These are phyloP conservation scores for Sesamia nonagrioides DNA, from an alignment of 1,140 invertebrate genomes.

Conservation along the genomic window DNA sequence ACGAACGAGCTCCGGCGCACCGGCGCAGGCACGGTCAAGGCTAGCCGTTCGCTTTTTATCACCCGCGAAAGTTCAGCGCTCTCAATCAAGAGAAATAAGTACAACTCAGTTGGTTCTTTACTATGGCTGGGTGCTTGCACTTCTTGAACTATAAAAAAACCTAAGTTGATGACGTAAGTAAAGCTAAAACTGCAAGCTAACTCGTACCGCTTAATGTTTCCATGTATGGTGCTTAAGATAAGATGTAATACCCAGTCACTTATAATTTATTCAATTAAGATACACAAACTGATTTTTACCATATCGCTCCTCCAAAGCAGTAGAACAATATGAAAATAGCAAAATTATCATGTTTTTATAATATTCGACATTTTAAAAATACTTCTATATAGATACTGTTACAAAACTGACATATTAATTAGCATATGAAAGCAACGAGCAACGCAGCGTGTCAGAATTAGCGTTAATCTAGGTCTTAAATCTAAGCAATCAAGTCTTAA, in stretches of 20 bases:
- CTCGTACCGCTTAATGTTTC: too few species aligned
- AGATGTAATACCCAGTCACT: too few species aligned
- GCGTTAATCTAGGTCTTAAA: slow-evolving; percentile 35
- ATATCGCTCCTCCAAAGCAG: background rate
- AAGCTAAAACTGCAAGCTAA: background rate
- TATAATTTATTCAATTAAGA: background rate
- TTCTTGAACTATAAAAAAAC: background rate
- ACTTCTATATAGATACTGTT: background rate
- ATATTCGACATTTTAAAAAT: slow-evolving; percentile 26
- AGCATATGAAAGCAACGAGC: slow-evolving; percentile 37
- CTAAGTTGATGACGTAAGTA: background rate
- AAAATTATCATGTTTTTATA: too few species aligned
- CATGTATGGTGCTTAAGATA: too few species aligned
- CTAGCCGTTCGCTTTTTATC: slow-evolving; percentile 59
- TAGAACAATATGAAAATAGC: background rate
- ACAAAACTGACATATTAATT: slow-evolving; percentile 46
- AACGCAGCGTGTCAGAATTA: slow-evolving; percentile 28
- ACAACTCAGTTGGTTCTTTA: slow-evolving; percentile 27
- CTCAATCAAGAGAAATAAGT: slow-evolving; percentile 49
- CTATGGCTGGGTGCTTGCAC: slow-evolving; percentile 7
- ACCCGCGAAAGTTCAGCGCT: slow-evolving; percentile 57
- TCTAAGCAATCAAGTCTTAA: slow-evolving; percentile 42
- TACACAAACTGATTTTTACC: background rate
- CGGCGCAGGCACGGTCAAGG: slow-evolving; percentile 57
- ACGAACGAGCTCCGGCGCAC: slow-evolving; percentile 34